phyloP scores from a whole-genome alignment of 1,140 invertebrate species.

The Drosophila funebris region DNA sequence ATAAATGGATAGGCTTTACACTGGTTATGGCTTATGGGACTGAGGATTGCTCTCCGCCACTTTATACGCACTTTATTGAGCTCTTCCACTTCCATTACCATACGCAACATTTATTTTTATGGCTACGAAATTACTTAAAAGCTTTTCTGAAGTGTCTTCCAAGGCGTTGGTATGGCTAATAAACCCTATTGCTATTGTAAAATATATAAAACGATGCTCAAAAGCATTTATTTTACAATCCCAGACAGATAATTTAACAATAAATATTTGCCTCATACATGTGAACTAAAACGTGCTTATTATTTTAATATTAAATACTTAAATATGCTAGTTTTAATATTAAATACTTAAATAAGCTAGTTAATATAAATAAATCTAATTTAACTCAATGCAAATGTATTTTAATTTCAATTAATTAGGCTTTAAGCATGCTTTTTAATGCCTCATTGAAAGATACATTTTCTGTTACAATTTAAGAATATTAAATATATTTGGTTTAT shows the following conservation, averaged over 20 bases:
- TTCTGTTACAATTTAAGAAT: too few relatives aligned
- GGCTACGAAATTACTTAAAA: conserved; percentile 38
- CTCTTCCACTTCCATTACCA: conserved; percentile 13
- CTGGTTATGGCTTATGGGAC: conserved; percentile 21
- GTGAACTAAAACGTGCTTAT: conserved; percentile 7
- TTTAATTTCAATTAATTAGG: neutral
- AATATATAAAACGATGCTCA: neutral
- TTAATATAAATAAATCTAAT: too few relatives aligned
- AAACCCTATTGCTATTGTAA: conserved; percentile 32
- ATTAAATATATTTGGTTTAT: too few relatives aligned
- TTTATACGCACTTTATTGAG: conserved; percentile 10
- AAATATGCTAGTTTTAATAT: neutral
- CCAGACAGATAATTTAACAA: neutral
- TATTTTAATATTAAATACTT: neutral
- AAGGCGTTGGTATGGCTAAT: conserved; percentile 27
- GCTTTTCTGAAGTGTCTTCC: conserved; percentile 37
- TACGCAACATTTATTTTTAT: conserved; percentile 41
- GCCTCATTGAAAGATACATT: neutral
- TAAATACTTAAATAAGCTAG: too few relatives aligned
- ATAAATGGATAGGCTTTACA: conserved; percentile 1
- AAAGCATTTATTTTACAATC: neutral
- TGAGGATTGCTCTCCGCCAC: neutral
- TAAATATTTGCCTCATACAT: neutral
- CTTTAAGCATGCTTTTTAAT: neutral
- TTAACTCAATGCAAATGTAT: neutral